Conservation (phyloP, 1,140 invertebrate genomes). For the Leptopilina clavipes region DNA sequence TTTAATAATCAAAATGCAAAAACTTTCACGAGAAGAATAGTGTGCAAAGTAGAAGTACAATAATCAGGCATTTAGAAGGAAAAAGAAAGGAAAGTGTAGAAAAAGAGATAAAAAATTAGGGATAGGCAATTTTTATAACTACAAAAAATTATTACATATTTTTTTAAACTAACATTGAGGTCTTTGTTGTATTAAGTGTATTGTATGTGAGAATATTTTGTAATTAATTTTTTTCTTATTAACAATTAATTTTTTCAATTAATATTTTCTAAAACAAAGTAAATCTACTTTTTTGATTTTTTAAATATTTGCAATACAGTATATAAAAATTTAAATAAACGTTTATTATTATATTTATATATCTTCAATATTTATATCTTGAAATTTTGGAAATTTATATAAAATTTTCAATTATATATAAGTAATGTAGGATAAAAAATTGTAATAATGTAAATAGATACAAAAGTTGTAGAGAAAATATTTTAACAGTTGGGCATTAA, state of each 20-base stretch:
- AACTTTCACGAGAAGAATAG: constrained; percentile 1
- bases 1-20: neutral
- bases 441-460: no score
- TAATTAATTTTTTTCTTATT: neutral
- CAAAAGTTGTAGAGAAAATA: neutral
- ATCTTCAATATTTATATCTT: no score
- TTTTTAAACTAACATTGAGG: neutral
- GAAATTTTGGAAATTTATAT: no score
- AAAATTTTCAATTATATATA: no score
- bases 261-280: no score
- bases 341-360: no score
- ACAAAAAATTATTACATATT: constrained; percentile 19
- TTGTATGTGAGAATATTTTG: neutral
- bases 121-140: constrained; percentile 1
- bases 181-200: neutral
- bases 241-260: no score
- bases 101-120: constrained; percentile 1
- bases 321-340: no score
- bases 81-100: constrained; percentile 10
- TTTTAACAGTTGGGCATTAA: neutral
- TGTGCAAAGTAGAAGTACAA: constrained; percentile 35
- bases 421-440: no score
- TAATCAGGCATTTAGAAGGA: constrained; percentile 22
- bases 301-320: no score
- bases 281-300: no score